Percentiles rank a stretch among this genome's conserved stretches.
Conservation (phyloP, 2,113 vertebrate species). For the Hystrix cristata region DNA sequence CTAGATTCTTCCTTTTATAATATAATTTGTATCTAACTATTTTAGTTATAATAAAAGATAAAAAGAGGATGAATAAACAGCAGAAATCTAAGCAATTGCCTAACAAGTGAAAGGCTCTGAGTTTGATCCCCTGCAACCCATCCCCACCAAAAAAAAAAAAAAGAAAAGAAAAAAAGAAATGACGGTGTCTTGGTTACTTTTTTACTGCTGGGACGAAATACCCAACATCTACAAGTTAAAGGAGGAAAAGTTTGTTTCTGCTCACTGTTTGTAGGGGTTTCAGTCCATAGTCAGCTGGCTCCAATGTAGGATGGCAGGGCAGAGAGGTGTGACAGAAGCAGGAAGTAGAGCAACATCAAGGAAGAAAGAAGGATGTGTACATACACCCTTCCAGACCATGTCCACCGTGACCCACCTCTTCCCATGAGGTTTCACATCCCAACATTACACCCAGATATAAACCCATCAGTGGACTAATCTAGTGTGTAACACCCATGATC, state of each 20-base stretch:
- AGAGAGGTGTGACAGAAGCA: neutral
- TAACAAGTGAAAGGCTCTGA: too few relatives aligned
- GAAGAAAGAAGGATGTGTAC: neutral
- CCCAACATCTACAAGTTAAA: neutral
- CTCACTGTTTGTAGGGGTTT: neutral
- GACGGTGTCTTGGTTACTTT: neutral
- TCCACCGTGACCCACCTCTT: neutral
- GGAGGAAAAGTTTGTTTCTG: neutral
- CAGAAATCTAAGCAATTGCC: neutral
- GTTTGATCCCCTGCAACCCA: too few relatives aligned
- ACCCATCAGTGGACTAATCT: neutral
- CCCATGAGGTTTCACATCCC: neutral
- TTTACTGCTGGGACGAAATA: neutral
- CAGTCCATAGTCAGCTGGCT: neutral
- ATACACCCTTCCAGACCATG: neutral
- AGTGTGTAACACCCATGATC: too few relatives aligned
- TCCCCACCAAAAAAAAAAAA: too few relatives aligned
- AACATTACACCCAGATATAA: neutral
- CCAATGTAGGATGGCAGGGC: neutral
- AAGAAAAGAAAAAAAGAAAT: neutral
- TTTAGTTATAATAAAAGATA: slow-evolving; percentile 2
- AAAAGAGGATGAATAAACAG: neutral
- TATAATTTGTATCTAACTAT: neutral
- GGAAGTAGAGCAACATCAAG: neutral
- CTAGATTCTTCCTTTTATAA: neutral